Evolutionary conservation across 2,888 invertebrate species (phyloP).

Genomic region (Cheilosia urbana): DNA sequence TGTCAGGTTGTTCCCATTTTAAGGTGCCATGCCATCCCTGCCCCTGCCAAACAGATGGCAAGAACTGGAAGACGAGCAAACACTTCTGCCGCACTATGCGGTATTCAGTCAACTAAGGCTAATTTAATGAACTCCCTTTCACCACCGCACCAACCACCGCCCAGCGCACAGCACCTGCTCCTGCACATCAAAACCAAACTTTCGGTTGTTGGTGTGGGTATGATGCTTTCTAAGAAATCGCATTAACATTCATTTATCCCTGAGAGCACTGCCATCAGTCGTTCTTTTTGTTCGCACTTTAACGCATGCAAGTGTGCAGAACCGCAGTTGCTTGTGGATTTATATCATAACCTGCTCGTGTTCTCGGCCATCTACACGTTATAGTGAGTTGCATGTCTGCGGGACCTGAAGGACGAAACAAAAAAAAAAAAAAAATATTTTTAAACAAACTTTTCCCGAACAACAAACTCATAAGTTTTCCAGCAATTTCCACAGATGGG

Average conservation of each 20-base stretch:
- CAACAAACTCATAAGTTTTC: constrained; percentile 66
- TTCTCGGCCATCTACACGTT: background rate
- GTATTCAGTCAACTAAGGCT: constrained; percentile 67
- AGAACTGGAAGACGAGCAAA: constrained; percentile 10
- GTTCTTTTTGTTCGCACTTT: constrained; percentile 21
- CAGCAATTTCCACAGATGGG: constrained; percentile 71
- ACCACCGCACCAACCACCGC: background rate
- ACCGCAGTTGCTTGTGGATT: constrained; percentile 59
- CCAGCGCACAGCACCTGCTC: background rate
- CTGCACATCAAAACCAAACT: constrained; percentile 11
- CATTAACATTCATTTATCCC: constrained; percentile 70
- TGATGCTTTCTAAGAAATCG: constrained; percentile 56
- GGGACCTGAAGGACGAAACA: constrained; percentile 49
- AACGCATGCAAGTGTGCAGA: constrained; percentile 52
- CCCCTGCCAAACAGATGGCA: constrained; percentile 30
- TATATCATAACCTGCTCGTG: constrained; percentile 53
- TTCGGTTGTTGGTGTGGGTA: constrained; percentile 33
- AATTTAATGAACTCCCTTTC: constrained; percentile 71
- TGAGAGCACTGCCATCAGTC: constrained; percentile 4
- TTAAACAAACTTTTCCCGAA: constrained; percentile 65
- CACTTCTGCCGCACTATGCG: constrained; percentile 13
- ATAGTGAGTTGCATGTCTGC: constrained; percentile 54
- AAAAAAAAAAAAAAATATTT: constrained; percentile 28
- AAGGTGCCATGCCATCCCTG: background rate
- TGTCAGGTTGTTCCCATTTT: constrained; percentile 57